These are phyloP conservation scores for Peromyscus maniculatus DNA, from an alignment of 2,113 vertebrate genomes.

Conservation along the genomic window DNA sequence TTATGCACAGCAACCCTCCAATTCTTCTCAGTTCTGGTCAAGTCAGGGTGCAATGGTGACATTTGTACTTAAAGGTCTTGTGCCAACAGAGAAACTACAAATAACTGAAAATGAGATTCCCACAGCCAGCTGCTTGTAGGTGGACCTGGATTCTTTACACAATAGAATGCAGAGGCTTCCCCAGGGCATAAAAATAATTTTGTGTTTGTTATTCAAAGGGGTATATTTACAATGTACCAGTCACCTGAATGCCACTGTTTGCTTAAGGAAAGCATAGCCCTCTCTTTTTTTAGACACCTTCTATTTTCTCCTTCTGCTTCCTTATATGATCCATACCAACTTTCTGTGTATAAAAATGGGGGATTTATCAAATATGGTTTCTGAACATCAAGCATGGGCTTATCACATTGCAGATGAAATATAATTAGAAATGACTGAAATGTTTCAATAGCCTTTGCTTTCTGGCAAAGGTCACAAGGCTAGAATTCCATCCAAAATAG, in stretches of 20 bases:
- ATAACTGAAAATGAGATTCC: too few relatives aligned
- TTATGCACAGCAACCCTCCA: background rate
- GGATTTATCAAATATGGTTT: background rate
- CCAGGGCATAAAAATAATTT: background rate
- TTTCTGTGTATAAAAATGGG: background rate
- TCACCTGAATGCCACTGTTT: background rate
- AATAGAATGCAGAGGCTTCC: background rate
- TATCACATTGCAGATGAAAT: background rate
- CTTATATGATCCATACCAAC: background rate
- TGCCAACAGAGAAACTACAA: background rate
- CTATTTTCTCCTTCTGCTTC: background rate
- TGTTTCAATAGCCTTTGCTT: background rate
- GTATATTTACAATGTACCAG: accelerated
- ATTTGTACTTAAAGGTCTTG: background rate
- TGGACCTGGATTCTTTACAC: background rate
- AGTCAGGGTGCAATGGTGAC: too few relatives aligned
- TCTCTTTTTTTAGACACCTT: background rate
- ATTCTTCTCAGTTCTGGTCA: background rate
- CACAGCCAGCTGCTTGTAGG: background rate
- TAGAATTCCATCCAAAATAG: background rate
- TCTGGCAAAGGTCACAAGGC: background rate
- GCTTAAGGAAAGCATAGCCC: background rate
- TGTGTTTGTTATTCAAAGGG: background rate
- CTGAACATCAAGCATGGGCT: background rate
- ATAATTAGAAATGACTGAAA: background rate